Conservation (phyloP, 2,888 invertebrate species). For the Chirona hameri region DNA sequence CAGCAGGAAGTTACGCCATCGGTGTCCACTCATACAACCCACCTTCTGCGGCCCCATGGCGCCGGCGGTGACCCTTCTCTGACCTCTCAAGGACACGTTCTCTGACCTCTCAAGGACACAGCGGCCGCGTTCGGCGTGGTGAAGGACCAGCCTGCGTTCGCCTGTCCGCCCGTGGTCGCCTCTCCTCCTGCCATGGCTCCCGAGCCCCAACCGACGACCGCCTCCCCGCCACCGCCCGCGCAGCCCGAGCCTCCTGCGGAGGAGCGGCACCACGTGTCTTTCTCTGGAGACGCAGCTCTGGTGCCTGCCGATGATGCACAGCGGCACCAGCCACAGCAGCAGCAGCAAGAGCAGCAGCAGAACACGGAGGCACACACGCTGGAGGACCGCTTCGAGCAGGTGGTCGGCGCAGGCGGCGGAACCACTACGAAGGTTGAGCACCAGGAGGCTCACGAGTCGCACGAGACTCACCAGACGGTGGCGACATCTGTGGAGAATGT, state of each 20-base stretch:
- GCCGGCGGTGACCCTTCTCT: neutral
- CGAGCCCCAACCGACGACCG: neutral
- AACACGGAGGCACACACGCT: neutral
- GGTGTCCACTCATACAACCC: no score
- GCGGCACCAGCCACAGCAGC: conserved; percentile 1
- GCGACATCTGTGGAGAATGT: neutral
- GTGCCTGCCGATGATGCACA: neutral
- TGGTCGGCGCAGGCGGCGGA: neutral
- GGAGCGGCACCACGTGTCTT: conserved; percentile 12
- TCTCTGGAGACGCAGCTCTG: conserved; percentile 3
- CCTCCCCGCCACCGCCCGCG: conserved; percentile 22
- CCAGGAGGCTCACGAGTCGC: neutral
- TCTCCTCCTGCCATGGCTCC: neutral
- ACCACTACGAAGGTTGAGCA: neutral
- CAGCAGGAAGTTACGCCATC: no score
- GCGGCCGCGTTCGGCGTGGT: no score
- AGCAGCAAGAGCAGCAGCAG: conserved; percentile 24
- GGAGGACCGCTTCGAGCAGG: neutral
- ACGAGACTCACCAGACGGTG: conserved; percentile 7
- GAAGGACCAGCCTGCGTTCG: no score
- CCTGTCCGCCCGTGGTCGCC: neutral
- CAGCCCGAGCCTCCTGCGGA: neutral
- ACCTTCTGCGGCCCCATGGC: no score
- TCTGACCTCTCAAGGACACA: no score
- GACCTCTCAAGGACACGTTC: neutral